A percentile compares a stretch with the other conserved stretches of the same genome.
These are phyloP conservation scores for Pyrrhosoma nymphula DNA, from an alignment of 2,888 invertebrate species.

Conservation along the genomic window DNA sequence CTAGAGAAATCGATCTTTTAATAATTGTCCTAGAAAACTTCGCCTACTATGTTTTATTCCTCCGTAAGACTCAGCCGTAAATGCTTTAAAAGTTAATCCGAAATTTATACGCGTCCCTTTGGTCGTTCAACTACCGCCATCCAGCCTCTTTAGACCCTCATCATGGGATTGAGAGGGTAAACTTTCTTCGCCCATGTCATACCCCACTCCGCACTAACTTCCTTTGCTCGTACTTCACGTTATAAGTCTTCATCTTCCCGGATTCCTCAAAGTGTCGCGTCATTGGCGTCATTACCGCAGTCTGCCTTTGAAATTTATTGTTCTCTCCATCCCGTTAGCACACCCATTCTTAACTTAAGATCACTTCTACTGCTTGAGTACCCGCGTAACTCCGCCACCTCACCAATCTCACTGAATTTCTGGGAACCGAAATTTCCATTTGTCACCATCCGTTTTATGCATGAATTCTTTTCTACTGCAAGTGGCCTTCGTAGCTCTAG, in stretches of 20 bases:
- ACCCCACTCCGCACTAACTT: background rate
- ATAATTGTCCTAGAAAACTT: slow-evolving; percentile 25
- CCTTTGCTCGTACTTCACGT: background rate
- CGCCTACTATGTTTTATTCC: background rate
- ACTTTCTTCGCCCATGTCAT: background rate
- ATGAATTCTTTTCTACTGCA: too few relatives aligned
- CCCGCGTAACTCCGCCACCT: slow-evolving; percentile 4
- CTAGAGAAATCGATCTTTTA: background rate
- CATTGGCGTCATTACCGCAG: slow-evolving; percentile 53
- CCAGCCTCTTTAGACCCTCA: background rate
- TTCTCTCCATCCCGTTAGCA: slow-evolving; percentile 35
- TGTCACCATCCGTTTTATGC: too few relatives aligned
- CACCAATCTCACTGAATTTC: background rate
- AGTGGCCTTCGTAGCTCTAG: too few relatives aligned
- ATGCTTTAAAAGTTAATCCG: slow-evolving; percentile 23
- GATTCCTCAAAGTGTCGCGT: slow-evolving; percentile 36
- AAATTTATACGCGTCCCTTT: background rate
- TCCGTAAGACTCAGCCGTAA: background rate
- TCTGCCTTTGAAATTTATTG: slow-evolving; percentile 30
- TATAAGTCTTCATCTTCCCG: slow-evolving; percentile 38
- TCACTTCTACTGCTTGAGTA: slow-evolving; percentile 19
- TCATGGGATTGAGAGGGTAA: background rate
- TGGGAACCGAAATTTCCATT: too few relatives aligned
- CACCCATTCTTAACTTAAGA: slow-evolving; percentile 49
- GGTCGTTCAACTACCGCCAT: background rate